Evolutionary conservation across 2,888 invertebrate species (phyloP).

Genomic region (Nebria salina): DNA sequence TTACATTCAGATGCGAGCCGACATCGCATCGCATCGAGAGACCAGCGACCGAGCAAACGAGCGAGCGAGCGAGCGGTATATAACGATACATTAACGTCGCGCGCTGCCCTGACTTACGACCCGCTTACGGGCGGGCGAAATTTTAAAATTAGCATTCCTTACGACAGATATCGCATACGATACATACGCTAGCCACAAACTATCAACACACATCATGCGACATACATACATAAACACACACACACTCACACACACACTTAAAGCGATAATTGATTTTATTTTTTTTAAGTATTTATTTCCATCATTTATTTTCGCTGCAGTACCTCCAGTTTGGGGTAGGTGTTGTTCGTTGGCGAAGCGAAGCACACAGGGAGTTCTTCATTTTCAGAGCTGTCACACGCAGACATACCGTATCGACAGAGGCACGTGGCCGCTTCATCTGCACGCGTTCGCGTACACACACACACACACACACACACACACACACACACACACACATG

Average conservation of each 20-base stretch:
- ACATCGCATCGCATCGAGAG: background rate
- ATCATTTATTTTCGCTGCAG: conserved; percentile 32
- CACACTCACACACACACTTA: no score
- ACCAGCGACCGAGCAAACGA: background rate
- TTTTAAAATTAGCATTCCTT: conserved; percentile 44
- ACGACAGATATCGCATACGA: conserved; percentile 15
- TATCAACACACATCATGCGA: no score
- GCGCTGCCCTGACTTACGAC: conserved; percentile 37
- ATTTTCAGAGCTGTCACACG: conserved; percentile 54
- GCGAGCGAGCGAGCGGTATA: background rate
- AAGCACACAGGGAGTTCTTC: conserved; percentile 51
- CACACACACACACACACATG: no score
- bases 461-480: no score
- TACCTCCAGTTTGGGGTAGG: conserved; percentile 38
- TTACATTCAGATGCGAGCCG: conserved; percentile 16
- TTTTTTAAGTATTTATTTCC: background rate
- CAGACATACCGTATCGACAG: conserved; percentile 51
- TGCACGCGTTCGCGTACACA: conserved; percentile 24
- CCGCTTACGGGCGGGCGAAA: conserved; percentile 22
- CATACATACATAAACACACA: no score
- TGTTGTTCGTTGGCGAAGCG: conserved; percentile 29
- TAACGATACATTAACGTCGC: conserved; percentile 34
- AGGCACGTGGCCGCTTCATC: conserved; percentile 51
- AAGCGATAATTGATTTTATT: no score
- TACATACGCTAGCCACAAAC: background rate